A percentile compares a stretch with the other conserved stretches of the same genome.
These are phyloP conservation scores for Aspiorhynchus laticeps DNA, from an alignment of 2,113 vertebrate genomes.

Conservation along the genomic window DNA sequence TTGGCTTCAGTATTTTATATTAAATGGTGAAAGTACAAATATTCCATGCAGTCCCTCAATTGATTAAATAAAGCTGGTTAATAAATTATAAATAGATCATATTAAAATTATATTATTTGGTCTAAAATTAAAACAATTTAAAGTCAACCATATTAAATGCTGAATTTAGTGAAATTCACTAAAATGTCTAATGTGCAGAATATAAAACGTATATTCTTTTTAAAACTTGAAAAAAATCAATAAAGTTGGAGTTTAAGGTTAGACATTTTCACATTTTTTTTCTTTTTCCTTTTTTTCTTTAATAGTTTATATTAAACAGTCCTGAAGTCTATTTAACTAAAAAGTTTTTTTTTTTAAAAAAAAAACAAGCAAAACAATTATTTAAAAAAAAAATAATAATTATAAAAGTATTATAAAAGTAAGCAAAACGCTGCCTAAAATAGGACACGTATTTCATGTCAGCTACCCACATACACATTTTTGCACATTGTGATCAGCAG, in stretches of 20 bases:
- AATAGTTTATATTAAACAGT: background rate
- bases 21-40: background rate
- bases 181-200: background rate
- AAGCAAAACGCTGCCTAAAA: background rate
- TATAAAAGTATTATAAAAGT: background rate
- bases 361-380: background rate
- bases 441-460: background rate
- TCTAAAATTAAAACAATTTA: too few relatives aligned
- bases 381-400: background rate
- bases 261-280: too few relatives aligned
- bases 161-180: background rate
- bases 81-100: too few relatives aligned
- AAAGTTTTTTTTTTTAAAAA: background rate
- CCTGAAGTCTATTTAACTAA: background rate
- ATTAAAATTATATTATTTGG: too few relatives aligned
- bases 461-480: background rate
- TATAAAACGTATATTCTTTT: background rate
- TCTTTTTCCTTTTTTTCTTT: background rate
- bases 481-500: background rate
- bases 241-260: too few relatives aligned
- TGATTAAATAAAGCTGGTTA: background rate
- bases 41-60: background rate
- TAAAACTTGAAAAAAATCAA: too few relatives aligned
- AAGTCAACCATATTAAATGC: background rate
- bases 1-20: background rate